A percentile compares a stretch with the other conserved stretches of the same genome.
These are phyloP conservation scores for Ramphastos sulfuratus DNA, from an alignment of 2,113 vertebrate genomes.

Conservation along the genomic window DNA sequence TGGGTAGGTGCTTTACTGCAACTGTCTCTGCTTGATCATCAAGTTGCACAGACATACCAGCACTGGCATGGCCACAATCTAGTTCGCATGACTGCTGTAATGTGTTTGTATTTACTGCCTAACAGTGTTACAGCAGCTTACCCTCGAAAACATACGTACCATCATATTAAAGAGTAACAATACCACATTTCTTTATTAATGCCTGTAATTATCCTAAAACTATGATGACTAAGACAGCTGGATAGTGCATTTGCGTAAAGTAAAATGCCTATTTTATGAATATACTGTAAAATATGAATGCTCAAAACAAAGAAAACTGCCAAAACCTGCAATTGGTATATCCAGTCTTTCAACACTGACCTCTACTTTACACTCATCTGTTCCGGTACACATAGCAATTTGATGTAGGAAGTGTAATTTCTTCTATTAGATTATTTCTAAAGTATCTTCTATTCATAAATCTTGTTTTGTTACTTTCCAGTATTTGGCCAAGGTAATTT, in stretches of 20 bases:
- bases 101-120: constrained; percentile 30
- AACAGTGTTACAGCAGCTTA: constrained; percentile 55
- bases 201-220: neutral
- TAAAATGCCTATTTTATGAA: neutral
- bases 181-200: constrained; percentile 23
- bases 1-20: neutral
- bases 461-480: neutral
- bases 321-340: neutral
- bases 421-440: neutral
- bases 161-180: constrained; percentile 37
- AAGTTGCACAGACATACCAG: neutral
- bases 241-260: neutral
- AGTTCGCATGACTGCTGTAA: constrained; percentile 5
- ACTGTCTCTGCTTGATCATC: neutral
- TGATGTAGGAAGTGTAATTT: neutral
- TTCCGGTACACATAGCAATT: neutral
- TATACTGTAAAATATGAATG: neutral
- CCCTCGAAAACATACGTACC: constrained; percentile 44
- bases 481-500: neutral
- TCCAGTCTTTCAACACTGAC: neutral
- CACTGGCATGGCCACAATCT: neutral
- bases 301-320: neutral
- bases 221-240: neutral
- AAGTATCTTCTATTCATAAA: neutral
- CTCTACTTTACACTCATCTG: neutral